These are phyloP conservation scores for Tyrophagus putrescentiae DNA, from an alignment of 1,140 invertebrate genomes.

Conservation along the genomic window DNA sequence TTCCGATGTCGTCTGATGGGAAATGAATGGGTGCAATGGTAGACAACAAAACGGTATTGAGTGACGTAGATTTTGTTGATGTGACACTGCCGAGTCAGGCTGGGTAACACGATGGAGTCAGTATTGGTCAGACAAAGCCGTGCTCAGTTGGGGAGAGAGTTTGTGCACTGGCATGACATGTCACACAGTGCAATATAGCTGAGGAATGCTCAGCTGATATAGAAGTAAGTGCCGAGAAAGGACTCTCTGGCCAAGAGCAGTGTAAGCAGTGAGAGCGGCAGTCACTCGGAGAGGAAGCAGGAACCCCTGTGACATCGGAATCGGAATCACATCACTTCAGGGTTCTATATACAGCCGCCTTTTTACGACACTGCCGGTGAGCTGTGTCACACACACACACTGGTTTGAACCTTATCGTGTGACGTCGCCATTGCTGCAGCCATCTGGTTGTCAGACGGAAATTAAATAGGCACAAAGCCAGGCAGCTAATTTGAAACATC, in stretches of 20 bases:
- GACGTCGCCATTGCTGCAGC: too few relatives aligned
- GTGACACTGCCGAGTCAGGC: not conserved
- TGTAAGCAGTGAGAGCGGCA: not conserved
- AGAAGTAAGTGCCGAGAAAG: not conserved
- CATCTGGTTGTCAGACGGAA: too few relatives aligned
- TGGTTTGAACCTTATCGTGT: too few relatives aligned
- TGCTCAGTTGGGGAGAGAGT: not conserved
- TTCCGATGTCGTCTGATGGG: not conserved
- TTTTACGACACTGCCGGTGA: not conserved
- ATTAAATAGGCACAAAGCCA: too few relatives aligned
- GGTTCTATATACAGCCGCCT: not conserved
- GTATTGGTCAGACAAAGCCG: not conserved
- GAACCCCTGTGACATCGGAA: slow-evolving; percentile 7
- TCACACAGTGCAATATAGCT: slow-evolving; percentile 6
- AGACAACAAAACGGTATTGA: too few relatives aligned
- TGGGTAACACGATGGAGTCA: not conserved
- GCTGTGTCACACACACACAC: too few relatives aligned
- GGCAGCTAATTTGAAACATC: too few relatives aligned
- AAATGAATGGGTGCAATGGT: not conserved
- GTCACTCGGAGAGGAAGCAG: not conserved
- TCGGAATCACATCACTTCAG: slow-evolving; percentile 5
- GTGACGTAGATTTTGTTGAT: too few relatives aligned
- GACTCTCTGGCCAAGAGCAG: not conserved
- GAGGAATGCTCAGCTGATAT: not conserved
- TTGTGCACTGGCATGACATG: slow-evolving; percentile 1